phyloP scores from a whole-genome alignment of 2,888 invertebrate species.

The Alsophila aescularia region DNA sequence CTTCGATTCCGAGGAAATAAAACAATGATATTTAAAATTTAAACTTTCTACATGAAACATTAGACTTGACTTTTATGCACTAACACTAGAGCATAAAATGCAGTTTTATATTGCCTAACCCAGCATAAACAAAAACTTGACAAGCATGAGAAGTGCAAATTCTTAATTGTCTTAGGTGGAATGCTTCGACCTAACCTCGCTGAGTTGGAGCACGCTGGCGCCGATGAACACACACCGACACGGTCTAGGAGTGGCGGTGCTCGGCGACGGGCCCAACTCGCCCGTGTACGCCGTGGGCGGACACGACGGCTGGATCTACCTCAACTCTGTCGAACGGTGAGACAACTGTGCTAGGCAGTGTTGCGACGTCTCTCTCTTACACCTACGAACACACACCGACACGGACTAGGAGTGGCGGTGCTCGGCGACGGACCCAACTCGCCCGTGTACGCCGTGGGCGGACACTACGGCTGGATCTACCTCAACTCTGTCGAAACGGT shows the following conservation, averaged over 20 bases:
- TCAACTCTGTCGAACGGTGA: conserved; percentile 94
- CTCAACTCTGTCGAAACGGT: conserved; percentile 94
- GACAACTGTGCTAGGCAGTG: conserved; percentile 19
- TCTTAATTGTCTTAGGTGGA: conserved; percentile 84
- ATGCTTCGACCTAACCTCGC: conserved; percentile 92
- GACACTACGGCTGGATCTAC: conserved; percentile 98
- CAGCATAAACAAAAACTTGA: too few species aligned
- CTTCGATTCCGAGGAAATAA: too few species aligned
- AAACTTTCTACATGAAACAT: too few species aligned
- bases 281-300: conserved; percentile 98
- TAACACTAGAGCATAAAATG: too few species aligned
- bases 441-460: conserved; percentile 97
- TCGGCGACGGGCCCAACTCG: conserved; percentile 88
- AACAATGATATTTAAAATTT: too few species aligned
- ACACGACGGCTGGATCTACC: conserved; percentile 97
- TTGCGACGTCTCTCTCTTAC: background rate
- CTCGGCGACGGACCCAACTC: conserved; percentile 88
- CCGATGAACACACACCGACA: conserved; percentile 96
- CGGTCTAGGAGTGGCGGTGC: conserved; percentile 91
- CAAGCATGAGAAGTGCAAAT: too few species aligned
- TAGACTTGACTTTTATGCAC: too few species aligned
- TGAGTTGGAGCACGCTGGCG: conserved; percentile 91
- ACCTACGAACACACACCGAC: conserved; percentile 95
- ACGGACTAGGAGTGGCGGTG: conserved; percentile 91
- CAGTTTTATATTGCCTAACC: too few species aligned